Conservation (phyloP, 2,888 invertebrate species). For the Drosophila borealis region DNA sequence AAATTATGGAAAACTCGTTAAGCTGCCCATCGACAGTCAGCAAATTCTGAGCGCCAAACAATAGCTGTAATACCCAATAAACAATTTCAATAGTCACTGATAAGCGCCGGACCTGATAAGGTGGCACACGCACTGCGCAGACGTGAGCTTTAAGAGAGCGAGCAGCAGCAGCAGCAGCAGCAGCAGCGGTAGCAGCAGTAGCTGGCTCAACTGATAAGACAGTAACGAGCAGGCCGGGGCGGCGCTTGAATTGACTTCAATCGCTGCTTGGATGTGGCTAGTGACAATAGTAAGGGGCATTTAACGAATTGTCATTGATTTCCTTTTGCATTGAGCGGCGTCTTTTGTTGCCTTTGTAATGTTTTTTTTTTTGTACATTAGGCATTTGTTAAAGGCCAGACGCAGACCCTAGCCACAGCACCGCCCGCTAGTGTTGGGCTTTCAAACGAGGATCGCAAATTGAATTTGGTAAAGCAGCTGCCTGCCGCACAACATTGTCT, state of each 20-base stretch:
- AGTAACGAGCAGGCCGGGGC: slow-evolving; percentile 13
- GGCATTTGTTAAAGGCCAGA: slow-evolving; percentile 23
- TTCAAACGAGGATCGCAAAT: slow-evolving; percentile 62
- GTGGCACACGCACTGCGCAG: slow-evolving; percentile 46
- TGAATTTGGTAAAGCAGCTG: slow-evolving; percentile 62
- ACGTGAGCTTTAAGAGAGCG: slow-evolving; percentile 65
- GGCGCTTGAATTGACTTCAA: slow-evolving; percentile 57
- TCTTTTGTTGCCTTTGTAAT: slow-evolving; percentile 57
- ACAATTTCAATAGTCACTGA: slow-evolving; percentile 53
- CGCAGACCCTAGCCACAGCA: neutral
- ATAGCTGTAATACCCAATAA: slow-evolving; percentile 50
- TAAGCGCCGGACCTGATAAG: slow-evolving; percentile 62
- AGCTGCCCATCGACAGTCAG: slow-evolving; percentile 36
- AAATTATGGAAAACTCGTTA: slow-evolving; percentile 56
- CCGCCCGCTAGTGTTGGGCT: neutral
- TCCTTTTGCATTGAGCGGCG: slow-evolving; percentile 61
- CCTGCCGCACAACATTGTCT: slow-evolving; percentile 27
- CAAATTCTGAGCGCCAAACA: slow-evolving; percentile 56
- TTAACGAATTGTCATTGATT: slow-evolving; percentile 77
- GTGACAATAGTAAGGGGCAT: slow-evolving; percentile 51
- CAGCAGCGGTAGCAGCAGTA: slow-evolving; percentile 14
- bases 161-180: slow-evolving; percentile 4
- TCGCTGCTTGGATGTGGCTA: slow-evolving; percentile 54
- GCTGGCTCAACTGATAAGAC: slow-evolving; percentile 66
- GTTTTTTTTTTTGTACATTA: slow-evolving; percentile 52